These are phyloP conservation scores for Dufourea novaeangliae DNA, from an alignment of 1,140 invertebrate species.

Conservation along the genomic window DNA sequence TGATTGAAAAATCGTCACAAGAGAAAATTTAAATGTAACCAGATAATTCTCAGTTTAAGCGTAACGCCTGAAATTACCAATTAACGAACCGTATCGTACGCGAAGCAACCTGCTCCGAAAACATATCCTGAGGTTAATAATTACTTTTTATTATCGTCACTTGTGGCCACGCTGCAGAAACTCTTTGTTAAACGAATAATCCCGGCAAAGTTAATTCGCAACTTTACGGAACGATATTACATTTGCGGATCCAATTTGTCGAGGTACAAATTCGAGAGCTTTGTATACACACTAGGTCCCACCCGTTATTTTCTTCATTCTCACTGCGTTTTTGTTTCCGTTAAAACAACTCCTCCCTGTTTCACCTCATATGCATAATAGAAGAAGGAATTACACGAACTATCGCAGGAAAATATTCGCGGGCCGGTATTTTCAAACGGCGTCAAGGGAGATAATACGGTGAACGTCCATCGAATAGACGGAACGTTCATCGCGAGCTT, in stretches of 20 bases:
- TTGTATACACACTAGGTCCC: too few species aligned
- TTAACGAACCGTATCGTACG: too few species aligned
- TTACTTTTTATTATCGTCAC: too few species aligned
- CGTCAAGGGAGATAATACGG: too few species aligned
- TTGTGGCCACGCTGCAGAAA: background rate
- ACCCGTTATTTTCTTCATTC: background rate
- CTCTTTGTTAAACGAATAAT: background rate
- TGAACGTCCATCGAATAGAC: background rate
- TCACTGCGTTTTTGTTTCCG: background rate
- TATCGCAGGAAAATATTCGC: background rate
- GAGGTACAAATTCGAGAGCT: background rate
- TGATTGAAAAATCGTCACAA: too few species aligned
- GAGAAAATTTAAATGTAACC: too few species aligned
- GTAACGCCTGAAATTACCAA: too few species aligned
- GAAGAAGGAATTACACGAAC: background rate
- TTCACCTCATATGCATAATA: conserved; percentile 11
- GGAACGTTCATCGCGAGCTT: background rate
- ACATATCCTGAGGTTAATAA: too few species aligned
- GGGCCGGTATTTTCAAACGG: background rate
- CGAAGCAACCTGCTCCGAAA: too few species aligned
- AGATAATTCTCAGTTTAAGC: too few species aligned
- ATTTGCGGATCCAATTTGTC: background rate
- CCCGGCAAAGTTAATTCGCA: background rate
- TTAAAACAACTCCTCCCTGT: background rate
- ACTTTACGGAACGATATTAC: background rate